Percentiles rank a stretch among this genome's conserved stretches.
phyloP scores from a whole-genome alignment of 2,113 vertebrate genomes.

The Empidonax traillii region DNA sequence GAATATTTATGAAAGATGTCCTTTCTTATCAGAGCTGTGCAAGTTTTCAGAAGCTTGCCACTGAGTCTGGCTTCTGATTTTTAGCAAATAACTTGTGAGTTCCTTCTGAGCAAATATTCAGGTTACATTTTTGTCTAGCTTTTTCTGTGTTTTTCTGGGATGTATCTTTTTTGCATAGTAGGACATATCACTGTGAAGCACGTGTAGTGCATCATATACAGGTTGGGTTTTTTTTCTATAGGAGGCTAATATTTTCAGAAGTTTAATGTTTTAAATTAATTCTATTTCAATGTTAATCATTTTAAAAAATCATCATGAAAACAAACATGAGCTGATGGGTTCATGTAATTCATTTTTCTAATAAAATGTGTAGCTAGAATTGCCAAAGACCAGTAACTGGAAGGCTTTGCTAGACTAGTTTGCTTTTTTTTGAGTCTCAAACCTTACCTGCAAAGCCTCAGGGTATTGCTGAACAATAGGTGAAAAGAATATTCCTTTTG shows the following conservation, averaged over 20 bases:
- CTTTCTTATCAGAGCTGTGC: constrained; percentile 78
- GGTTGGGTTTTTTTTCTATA: not conserved
- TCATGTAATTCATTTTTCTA: not conserved
- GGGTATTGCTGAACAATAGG: not conserved
- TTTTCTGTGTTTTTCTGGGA: constrained; percentile 26
- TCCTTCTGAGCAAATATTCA: constrained; percentile 53
- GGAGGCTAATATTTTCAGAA: not conserved
- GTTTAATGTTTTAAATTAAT: not conserved
- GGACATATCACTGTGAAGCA: not conserved
- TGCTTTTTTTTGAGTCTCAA: not conserved
- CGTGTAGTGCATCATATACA: not conserved
- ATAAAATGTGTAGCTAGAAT: not conserved
- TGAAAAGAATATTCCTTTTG: not conserved
- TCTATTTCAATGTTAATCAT: not conserved
- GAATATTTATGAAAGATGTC: constrained; percentile 81
- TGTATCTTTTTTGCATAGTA: not conserved
- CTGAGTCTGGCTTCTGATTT: constrained; percentile 69
- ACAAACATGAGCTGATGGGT: not conserved
- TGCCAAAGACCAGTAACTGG: not conserved
- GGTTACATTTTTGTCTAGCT: constrained; percentile 43
- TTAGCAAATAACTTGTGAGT: constrained; percentile 48
- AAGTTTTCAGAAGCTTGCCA: constrained; percentile 77
- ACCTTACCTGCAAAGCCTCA: not conserved
- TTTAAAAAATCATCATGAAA: not conserved
- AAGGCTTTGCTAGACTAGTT: not conserved